Evolutionary conservation across 1,140 invertebrate species (phyloP).

Genomic region (Cotesia glomerata): DNA sequence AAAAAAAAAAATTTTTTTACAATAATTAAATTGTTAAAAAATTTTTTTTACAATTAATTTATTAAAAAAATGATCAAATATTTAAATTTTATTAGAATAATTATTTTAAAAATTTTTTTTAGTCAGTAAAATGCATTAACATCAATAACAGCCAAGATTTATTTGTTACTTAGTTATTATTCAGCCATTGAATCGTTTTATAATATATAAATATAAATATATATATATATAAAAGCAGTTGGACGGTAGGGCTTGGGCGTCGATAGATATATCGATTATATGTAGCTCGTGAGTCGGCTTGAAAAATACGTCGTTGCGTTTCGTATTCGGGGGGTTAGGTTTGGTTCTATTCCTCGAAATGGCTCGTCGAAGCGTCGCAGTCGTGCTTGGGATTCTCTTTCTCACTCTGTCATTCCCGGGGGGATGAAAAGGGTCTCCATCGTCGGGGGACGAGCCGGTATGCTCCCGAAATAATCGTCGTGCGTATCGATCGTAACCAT

Average conservation of each 20-base stretch:
- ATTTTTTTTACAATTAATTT: too few species aligned
- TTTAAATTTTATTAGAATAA: too few species aligned
- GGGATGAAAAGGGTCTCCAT: constrained; percentile 27
- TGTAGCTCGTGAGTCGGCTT: background rate
- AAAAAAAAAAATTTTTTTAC: too few species aligned
- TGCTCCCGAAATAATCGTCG: constrained; percentile 40
- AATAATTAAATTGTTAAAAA: too few species aligned
- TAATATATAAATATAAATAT: background rate
- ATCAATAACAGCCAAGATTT: background rate
- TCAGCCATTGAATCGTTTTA: background rate
- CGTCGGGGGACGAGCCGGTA: constrained; percentile 27
- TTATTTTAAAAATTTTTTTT: too few species aligned
- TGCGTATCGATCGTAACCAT: constrained; percentile 38
- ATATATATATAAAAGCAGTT: constrained; percentile 9
- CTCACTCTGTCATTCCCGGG: constrained; percentile 17
- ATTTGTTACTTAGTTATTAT: background rate
- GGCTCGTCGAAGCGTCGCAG: constrained; percentile 33
- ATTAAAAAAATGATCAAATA: too few species aligned
- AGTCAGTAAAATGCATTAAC: too few species aligned
- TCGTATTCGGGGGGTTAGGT: background rate
- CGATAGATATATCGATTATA: constrained; percentile 34
- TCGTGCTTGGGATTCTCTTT: constrained; percentile 19
- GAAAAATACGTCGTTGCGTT: constrained; percentile 9
- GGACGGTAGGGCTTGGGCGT: constrained; percentile 6
- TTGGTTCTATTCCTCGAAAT: constrained; percentile 15